Percentiles rank a stretch among this genome's conserved stretches.
phyloP scores from a whole-genome alignment of 2,113 vertebrate species.

The Psammodynastes pulverulentus region DNA sequence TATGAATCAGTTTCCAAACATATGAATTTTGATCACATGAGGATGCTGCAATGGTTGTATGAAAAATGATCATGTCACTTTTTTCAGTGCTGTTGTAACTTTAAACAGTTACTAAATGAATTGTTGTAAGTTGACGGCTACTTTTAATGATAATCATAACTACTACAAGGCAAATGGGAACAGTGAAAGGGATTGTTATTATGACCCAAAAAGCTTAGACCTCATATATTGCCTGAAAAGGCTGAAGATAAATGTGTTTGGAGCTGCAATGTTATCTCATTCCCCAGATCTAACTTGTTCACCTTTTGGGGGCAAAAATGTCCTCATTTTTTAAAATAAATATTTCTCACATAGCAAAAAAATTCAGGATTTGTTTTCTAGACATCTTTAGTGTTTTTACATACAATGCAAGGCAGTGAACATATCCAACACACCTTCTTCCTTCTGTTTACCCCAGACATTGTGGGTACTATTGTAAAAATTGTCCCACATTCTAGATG shows the following conservation, averaged over 20 bases:
- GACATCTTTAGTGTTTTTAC: neutral
- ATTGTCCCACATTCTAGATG: neutral
- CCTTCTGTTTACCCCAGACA: too few species aligned
- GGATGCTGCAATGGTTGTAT: neutral
- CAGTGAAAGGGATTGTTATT: neutral
- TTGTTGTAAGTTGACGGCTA: neutral
- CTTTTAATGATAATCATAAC: neutral
- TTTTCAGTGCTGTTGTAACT: neutral
- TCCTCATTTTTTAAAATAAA: neutral
- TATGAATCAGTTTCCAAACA: neutral
- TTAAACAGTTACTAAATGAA: neutral
- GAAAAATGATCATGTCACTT: neutral
- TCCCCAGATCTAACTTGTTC: neutral
- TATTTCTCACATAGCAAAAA: neutral
- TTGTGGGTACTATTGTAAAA: neutral
- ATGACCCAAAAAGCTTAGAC: neutral
- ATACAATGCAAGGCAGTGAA: too few species aligned
- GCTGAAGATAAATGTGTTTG: neutral
- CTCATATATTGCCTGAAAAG: neutral
- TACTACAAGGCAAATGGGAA: neutral
- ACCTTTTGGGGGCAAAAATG: neutral
- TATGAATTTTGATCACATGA: neutral
- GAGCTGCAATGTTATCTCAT: neutral
- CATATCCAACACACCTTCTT: too few species aligned
- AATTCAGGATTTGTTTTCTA: neutral